Conservation (phyloP, 2,888 invertebrate genomes). For the Eubasilissa splendida region DNA sequence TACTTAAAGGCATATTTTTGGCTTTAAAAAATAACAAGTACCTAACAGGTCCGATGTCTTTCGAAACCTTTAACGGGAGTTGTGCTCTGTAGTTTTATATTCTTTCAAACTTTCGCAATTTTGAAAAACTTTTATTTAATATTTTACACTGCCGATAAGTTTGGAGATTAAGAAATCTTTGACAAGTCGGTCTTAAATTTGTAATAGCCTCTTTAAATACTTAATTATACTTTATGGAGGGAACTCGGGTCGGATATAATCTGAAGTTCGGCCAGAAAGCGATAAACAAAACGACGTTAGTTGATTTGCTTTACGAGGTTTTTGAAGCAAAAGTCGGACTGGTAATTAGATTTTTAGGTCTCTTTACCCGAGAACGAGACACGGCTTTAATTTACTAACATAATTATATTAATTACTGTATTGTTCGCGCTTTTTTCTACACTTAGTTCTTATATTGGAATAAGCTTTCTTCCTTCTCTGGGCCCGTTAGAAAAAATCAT, state of each 20-base stretch:
- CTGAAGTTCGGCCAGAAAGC: constrained; percentile 15
- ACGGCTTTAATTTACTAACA: not conserved
- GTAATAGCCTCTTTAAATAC: not conserved
- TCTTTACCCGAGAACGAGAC: not conserved
- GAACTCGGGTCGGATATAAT: not conserved
- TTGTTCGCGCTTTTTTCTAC: too few species aligned
- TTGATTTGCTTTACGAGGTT: constrained; percentile 23
- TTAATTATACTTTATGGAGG: not conserved
- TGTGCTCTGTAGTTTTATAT: too few species aligned
- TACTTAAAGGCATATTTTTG: too few species aligned
- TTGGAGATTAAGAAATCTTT: constrained; percentile 9
- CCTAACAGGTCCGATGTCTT: too few species aligned
- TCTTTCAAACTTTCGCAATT: not conserved
- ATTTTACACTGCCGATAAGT: not conserved
- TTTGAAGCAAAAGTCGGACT: constrained; percentile 13
- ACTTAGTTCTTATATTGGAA: too few species aligned
- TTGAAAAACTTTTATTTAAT: not conserved
- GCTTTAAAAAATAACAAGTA: too few species aligned
- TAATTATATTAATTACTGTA: too few species aligned
- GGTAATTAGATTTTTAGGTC: constrained; percentile 21
- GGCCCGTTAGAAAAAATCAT: too few species aligned
- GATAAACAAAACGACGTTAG: constrained; percentile 22
- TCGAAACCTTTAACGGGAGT: too few species aligned
- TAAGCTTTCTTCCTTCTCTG: too few species aligned
- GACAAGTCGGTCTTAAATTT: constrained; percentile 1